phyloP scores from a whole-genome alignment of 2,113 vertebrate genomes.

The Larimichthys crocea region DNA sequence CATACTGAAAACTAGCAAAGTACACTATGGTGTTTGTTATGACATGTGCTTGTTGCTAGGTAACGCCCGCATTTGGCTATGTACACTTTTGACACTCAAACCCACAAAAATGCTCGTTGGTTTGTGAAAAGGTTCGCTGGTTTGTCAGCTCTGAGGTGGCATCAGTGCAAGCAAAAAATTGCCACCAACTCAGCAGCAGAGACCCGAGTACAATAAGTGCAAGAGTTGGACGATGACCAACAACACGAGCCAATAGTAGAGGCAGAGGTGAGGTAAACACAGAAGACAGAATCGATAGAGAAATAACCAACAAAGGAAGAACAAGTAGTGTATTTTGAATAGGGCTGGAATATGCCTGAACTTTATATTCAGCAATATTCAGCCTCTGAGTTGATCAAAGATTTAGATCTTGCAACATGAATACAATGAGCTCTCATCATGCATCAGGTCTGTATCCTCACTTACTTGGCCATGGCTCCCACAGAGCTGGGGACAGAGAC shows the following conservation, averaged over 20 bases:
- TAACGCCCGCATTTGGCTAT: constrained; percentile 47
- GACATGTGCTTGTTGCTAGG: constrained; percentile 42
- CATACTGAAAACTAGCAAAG: constrained; percentile 22
- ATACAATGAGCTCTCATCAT: background rate
- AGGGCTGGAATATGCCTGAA: background rate
- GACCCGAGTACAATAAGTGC: background rate
- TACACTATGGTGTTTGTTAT: constrained; percentile 13
- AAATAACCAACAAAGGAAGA: background rate
- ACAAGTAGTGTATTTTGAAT: background rate
- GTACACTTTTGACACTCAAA: constrained; percentile 34
- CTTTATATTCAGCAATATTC: background rate
- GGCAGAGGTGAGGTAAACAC: background rate
- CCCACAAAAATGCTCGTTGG: constrained; percentile 5
- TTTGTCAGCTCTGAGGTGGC: background rate
- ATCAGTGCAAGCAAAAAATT: constrained; percentile 7
- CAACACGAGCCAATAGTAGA: background rate
- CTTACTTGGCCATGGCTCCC: constrained; percentile 93
- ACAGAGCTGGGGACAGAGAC: constrained; percentile 86
- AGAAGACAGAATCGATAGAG: background rate
- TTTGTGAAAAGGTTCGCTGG: constrained; percentile 23
- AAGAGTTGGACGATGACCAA: background rate
- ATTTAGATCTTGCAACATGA: constrained; percentile 10
- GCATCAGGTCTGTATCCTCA: constrained; percentile 37
- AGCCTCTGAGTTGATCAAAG: background rate
- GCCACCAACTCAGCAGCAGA: background rate